Base-by-base conservation (phyloP, 2,113 vertebrate genomes). In the Pagrus major region DNA sequence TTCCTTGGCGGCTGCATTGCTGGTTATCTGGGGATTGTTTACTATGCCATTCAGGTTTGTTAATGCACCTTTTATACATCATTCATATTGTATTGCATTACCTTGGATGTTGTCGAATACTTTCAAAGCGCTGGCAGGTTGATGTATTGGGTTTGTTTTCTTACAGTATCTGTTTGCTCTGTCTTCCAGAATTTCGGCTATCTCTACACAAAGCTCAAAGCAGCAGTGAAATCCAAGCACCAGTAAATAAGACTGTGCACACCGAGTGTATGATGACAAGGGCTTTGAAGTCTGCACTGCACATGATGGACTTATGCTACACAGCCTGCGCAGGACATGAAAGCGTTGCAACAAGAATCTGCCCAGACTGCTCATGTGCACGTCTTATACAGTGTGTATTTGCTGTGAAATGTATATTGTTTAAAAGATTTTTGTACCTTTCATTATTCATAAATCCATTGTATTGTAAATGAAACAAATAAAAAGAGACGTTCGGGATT, bases 1-100 rank as follows among this genome's bases (percentile, higher is more conserved):
- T 96, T 96, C 85, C 88, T 96, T 8, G 94, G 95, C 0, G 93
- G 94, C 47, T 94, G 94, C 74, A 95, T 96, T 27, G 90, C 93
- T 16, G 94, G 86, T 8, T 96, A 96, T 81, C 81, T 96, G 77
- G 94, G 91, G 54, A 80, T 96, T 1, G 87, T 95, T 74, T 95
- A 95, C 78, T 94, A 90, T 25, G 69, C 86, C 29, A 89, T 95
- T n/a, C 93, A 95, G 95, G 95, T 96, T 20, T 41, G 88, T 81
- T 49, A 18, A 42, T 29, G 3, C 44, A 18, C 59, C 12, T 79
- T 63, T 60, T 12, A 31, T 21, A 51, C 10, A n/a, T n/a, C 12
- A 31, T 29, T 76, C 27, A 23, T 51, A 18, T 29, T 11, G 3
- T 12, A 12, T 27, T 31, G n/a, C 33, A 67, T 18, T 37, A 49